Base-by-base conservation (phyloP, 2,888 invertebrate species). In the Orthosia gothica region DNA sequence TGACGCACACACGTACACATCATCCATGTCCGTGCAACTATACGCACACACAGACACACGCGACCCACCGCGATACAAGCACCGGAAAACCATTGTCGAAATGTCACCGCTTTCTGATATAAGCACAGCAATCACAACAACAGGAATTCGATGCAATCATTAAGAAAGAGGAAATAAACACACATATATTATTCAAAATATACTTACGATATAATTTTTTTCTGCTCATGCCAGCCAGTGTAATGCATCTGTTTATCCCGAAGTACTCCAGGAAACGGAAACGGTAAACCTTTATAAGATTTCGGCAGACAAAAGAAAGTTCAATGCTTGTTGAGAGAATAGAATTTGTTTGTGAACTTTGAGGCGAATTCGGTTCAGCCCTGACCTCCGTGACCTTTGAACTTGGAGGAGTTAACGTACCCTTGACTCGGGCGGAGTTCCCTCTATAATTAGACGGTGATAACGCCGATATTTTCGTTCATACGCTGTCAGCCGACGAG, bases 331-430 rank as follows among this genome's bases (percentile, higher is more conserved):
- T 49, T 49, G 76, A 74, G 76, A 76, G 79, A 81, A 84, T 77
- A 78, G 72, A 76, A 68, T 86, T 85, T 84, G 78, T 85, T 85
- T 79, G 79, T 76, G 81, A 87, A 84, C 67, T 83, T 84, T 72
- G 65, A 78, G 76, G 82, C 83, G 76, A 84, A 87, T 85, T 90
- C 81, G 81, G 89, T 84, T 89, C 87, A 91, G 89, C 93, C 93
- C 88, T 95, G 96, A 96, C 92, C 95, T 92, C 90, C 40, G 83
- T 89, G 95, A 95, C 94, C 96, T 95, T 93, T 95, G 96, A 95
- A 95, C 95, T 95, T 95, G 93, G 91, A 93, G 94, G 91, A 93
- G 94, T 94, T 93, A 94, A 94, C 91, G 95, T 94, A 94, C 95
- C 96, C 96, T 96, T 95, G 95, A 96, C 93, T 95, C 91, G 94